Percentiles rank a stretch among this genome's conserved stretches.
phyloP scores from a whole-genome alignment of 2,113 vertebrate species.

The Rhagologus leucostigma region DNA sequence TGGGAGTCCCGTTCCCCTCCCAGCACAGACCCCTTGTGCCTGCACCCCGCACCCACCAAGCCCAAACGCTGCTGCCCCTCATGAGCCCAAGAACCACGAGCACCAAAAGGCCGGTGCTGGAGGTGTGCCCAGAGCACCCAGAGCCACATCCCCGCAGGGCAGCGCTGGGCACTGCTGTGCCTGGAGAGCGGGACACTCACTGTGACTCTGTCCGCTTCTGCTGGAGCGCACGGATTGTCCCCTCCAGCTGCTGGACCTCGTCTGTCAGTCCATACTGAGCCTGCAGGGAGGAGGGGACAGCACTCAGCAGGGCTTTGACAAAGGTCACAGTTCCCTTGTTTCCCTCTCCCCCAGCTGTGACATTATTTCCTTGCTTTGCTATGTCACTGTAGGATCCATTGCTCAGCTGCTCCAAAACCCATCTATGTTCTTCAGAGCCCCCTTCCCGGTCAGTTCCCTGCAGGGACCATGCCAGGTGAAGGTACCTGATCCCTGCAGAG shows the following conservation, averaged over 20 bases:
- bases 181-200: constrained; percentile 71
- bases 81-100: fast-evolving
- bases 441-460: fast-evolving
- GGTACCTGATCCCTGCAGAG: constrained; percentile 88
- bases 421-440: neutral
- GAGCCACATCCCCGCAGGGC: fast-evolving
- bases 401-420: neutral
- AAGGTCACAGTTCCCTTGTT: fast-evolving
- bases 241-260: constrained; percentile 84
- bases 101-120: neutral
- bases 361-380: neutral
- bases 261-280: constrained; percentile 82
- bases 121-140: neutral
- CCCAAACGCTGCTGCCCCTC: neutral
- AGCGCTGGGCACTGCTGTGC: neutral
- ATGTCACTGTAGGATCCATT: neutral
- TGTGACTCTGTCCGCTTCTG: constrained; percentile 83
- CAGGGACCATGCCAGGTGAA: fast-evolving
- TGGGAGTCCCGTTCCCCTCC: neutral
- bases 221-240: constrained; percentile 72
- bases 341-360: neutral
- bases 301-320: neutral
- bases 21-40: neutral
- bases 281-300: constrained; percentile 56
- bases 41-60: neutral